These are phyloP conservation scores for Notamacropus eugenii DNA, from an alignment of 2,797 vertebrate species.

Conservation along the genomic window DNA sequence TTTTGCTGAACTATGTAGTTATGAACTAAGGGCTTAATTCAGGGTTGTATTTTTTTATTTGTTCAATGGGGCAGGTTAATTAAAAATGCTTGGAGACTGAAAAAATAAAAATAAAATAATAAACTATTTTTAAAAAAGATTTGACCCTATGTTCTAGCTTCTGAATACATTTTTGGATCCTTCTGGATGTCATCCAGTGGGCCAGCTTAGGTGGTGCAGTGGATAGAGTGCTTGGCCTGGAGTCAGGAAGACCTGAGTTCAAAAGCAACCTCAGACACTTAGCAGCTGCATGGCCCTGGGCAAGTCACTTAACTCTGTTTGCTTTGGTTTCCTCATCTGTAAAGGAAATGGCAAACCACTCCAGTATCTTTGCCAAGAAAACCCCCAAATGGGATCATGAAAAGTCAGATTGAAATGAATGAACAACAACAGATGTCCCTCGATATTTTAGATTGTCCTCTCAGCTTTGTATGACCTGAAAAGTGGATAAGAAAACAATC, in stretches of 20 bases:
- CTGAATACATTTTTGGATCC: background rate
- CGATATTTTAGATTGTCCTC: background rate
- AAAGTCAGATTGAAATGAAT: background rate
- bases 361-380: background rate
- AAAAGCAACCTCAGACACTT: background rate
- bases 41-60: background rate
- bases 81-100: background rate
- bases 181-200: background rate
- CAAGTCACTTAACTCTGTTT: background rate
- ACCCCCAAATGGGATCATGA: background rate
- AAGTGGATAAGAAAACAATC: background rate
- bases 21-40: background rate
- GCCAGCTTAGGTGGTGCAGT: background rate
- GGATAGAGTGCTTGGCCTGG: background rate
- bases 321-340: background rate
- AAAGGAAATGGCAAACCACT: background rate
- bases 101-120: background rate
- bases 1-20: background rate
- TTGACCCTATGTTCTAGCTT: background rate
- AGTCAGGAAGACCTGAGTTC: rapidly evolving
- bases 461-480: background rate
- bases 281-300: too few species aligned
- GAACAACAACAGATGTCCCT: background rate
- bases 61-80: background rate
- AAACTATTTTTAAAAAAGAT: background rate